Evolutionary conservation across 2,888 invertebrate species (phyloP), one percentile per base, ranked within the genome.

Genomic region (Phorcus lineatus): DNA sequence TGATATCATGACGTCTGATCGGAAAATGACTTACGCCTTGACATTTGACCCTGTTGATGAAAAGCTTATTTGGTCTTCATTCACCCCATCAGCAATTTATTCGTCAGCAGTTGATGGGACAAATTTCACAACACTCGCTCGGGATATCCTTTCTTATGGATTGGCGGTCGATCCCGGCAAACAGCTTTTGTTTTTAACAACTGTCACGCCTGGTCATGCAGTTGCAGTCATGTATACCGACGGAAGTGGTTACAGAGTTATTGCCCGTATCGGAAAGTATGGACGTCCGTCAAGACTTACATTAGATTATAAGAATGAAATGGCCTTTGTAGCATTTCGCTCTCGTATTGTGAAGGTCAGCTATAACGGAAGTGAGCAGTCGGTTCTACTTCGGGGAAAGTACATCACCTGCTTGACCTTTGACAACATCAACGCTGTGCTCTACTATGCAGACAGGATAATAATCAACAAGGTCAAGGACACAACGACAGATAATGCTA

Each of bases 321-420:
- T 36, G 31, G 36, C 36, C 19, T 70, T 36, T 36, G 70, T 70
- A 9, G 13, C 19, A 28, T 70, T 70, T 36, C 70, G 70, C 11
- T 16, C 70, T 36, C 70, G 70, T 9, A 70, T 70, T 19, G 31
- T 19, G 0, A 70, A 70, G 36, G 16, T 70, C 40, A 70, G 70
- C 19, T 70, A 70, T 40, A 19, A 70, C 36, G 70, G 70, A 31
- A 40, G 36, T 70, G 3, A 70, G 11, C 70, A 70, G 40, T 19
- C 36, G 17, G 40, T 70, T 17, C 36, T 70, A 17, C 0, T 70
- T 3, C 70, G 40, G 6, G 70, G 36, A 16, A 2, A 17, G 19
- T 70, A 36, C 70, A 40, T 70, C 36, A 70, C 70, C n/a, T 19
- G 36, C 19, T 70, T 70, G 36, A 70, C 70, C 70, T 70, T 70